Conservation (phyloP, 2,888 invertebrate species). For the Exocentrus adspersus region DNA sequence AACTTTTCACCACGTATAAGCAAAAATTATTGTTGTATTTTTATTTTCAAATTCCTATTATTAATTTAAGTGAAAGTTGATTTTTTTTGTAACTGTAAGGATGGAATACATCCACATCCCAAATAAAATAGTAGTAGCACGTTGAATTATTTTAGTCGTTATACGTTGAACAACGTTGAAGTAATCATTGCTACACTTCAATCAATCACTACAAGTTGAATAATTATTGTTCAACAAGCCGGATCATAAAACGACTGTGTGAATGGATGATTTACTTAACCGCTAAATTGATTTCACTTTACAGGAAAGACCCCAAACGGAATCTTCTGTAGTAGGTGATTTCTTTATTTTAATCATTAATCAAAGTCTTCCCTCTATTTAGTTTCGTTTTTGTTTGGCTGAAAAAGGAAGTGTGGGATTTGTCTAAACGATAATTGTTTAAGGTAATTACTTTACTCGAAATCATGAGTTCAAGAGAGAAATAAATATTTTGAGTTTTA, state of each 20-base stretch:
- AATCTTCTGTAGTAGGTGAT: slow-evolving; percentile 42
- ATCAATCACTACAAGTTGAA: slow-evolving; percentile 38
- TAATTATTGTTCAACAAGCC: slow-evolving; percentile 38
- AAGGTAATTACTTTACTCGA: slow-evolving; percentile 9
- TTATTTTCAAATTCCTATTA: too few species aligned
- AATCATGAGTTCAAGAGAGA: background rate
- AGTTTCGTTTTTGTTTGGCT: slow-evolving; percentile 34
- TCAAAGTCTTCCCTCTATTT: slow-evolving; percentile 49
- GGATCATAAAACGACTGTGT: slow-evolving; percentile 26
- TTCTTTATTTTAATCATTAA: slow-evolving; percentile 54
- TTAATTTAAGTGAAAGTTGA: too few species aligned
- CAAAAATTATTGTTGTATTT: too few species aligned
- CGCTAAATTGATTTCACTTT: slow-evolving; percentile 51
- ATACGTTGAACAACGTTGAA: too few species aligned
- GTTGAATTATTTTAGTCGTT: too few species aligned
- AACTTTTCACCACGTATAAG: too few species aligned
- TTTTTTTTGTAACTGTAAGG: too few species aligned
- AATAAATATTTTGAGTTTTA: background rate
- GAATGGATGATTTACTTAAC: slow-evolving; percentile 44
- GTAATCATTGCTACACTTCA: slow-evolving; percentile 36
- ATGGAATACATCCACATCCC: too few species aligned
- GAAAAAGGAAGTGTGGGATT: background rate
- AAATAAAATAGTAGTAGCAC: too few species aligned
- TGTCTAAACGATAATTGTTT: slow-evolving; percentile 37
- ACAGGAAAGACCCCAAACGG: slow-evolving; percentile 41